A percentile compares a stretch with the other conserved stretches of the same genome.
These are phyloP conservation scores for Acridotheres tristis DNA, from an alignment of 2,797 vertebrate genomes.

Conservation along the genomic window DNA sequence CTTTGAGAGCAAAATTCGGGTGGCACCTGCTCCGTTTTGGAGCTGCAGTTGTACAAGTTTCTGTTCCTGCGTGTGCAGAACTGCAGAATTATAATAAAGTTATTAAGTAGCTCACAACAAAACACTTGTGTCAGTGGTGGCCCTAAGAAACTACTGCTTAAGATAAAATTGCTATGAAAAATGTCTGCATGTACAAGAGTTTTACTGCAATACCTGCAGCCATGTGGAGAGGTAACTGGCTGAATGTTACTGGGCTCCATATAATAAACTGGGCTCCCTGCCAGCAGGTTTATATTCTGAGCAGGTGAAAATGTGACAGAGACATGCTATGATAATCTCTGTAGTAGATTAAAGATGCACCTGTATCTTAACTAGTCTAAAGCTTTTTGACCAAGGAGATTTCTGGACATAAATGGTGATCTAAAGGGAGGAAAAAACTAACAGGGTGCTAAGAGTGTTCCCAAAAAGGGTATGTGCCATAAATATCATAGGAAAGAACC, in stretches of 20 bases:
- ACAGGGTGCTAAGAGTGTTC: background rate
- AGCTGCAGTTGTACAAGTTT: background rate
- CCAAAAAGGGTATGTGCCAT: background rate
- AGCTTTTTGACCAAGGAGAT: background rate
- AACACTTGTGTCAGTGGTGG: background rate
- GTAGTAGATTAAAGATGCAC: background rate
- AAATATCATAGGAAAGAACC: constrained; percentile 8
- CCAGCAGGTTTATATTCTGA: constrained; percentile 9
- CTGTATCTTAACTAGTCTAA: background rate
- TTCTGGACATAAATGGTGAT: constrained; percentile 11
- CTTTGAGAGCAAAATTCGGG: background rate
- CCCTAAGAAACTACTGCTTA: background rate
- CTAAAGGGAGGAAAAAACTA: background rate
- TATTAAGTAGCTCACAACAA: background rate
- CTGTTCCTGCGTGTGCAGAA: background rate
- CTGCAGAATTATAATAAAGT: background rate
- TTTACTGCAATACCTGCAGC: background rate
- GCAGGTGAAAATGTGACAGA: constrained; percentile 6
- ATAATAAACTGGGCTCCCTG: background rate
- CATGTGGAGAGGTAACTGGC: background rate
- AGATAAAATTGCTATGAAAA: background rate
- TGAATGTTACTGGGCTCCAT: background rate
- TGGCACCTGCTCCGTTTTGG: background rate
- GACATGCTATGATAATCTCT: background rate
- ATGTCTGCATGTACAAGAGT: background rate